A percentile compares a stretch with the other conserved stretches of the same genome.
Evolutionary conservation across 2,888 invertebrate species (phyloP).

Genomic region (Deilephila porcellus): DNA sequence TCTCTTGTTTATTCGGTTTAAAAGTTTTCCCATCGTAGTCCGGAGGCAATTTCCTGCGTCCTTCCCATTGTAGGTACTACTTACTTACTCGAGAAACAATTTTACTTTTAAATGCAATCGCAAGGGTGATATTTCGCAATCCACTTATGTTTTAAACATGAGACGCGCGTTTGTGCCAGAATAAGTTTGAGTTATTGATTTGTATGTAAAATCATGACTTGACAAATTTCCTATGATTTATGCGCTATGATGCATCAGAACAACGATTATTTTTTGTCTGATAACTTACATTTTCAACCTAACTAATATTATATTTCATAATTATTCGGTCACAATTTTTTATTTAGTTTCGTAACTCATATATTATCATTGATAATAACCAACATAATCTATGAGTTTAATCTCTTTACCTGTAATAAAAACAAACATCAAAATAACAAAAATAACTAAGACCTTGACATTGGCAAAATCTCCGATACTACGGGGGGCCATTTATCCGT

Average conservation of each 20-base stretch:
- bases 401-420: neutral
- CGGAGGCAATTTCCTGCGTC: slow-evolving; percentile 30
- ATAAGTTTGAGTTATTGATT: neutral
- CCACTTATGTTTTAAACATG: slow-evolving; percentile 20
- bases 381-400: neutral
- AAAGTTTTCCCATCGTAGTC: slow-evolving; percentile 39
- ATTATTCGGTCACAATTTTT: no score
- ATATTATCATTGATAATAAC: no score
- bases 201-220: neutral
- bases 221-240: no score
- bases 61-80: slow-evolving; percentile 30
- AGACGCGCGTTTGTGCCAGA: neutral
- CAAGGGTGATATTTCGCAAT: neutral
- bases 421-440: no score
- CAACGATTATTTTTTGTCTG: no score
- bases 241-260: no score
- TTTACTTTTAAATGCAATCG: slow-evolving; percentile 5
- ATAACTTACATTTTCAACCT: no score
- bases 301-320: no score
- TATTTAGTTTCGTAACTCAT: no score
- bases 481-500: no score
- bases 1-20: slow-evolving; percentile 32
- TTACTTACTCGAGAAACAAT: neutral
- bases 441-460: no score
- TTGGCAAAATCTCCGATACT: no score